Percentiles rank a stretch among this genome's conserved stretches.
Conservation (phyloP, 23 tunicate species). For the Trididemnum miniatum region DNA sequence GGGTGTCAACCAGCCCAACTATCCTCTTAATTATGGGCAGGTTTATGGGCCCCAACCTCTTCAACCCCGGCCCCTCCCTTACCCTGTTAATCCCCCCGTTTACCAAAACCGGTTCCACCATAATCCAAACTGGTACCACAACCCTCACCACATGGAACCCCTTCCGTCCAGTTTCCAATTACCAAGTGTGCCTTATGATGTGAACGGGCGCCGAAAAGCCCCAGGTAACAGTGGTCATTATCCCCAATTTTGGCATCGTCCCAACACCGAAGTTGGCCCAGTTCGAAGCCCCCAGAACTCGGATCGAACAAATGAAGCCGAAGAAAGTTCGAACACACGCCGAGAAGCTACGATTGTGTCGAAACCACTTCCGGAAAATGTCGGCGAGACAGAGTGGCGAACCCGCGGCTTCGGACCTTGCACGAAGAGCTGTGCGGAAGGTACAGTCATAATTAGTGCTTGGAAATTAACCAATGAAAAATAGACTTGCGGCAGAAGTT, state of each 20-base stretch:
- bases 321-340: slow-evolving; percentile 12
- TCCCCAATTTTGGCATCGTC: not conserved
- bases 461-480: no score
- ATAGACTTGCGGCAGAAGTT: no score
- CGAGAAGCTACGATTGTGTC: not conserved
- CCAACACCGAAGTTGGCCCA: not conserved
- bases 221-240: slow-evolving; percentile 8
- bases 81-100: not conserved
- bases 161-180: not conserved
- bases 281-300: not conserved
- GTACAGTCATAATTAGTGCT: no score
- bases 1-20: not conserved
- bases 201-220: not conserved
- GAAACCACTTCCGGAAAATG: not conserved
- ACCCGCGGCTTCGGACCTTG: slow-evolving; percentile 61
- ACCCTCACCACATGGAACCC: not conserved
- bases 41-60: not conserved
- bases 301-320: not conserved
- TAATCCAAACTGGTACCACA: not conserved
- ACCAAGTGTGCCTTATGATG: not conserved
- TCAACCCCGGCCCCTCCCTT: not conserved
- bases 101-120: slow-evolving; percentile 10
- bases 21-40: not conserved
- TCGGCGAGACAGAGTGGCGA: slow-evolving; percentile 43
- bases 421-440: slow-evolving; percentile 66